Evolutionary conservation across 2,888 invertebrate genomes (phyloP).

Genomic region (Scrobipalpa atriplicella): DNA sequence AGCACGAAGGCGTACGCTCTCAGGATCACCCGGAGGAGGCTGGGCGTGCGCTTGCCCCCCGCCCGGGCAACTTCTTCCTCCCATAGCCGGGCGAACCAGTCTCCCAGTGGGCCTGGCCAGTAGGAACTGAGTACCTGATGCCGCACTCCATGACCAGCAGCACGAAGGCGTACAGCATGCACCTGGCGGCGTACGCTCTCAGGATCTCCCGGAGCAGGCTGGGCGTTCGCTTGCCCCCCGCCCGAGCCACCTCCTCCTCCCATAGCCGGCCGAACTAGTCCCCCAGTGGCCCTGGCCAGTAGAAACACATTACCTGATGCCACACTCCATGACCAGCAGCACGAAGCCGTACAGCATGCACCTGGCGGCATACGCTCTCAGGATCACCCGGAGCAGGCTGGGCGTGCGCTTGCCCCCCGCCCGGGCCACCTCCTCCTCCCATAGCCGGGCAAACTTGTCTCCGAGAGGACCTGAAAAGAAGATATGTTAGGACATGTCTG

Average conservation of each 20-base stretch:
- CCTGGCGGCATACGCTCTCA: conserved; percentile 83
- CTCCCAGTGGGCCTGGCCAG: conserved; percentile 71
- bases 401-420: conserved; percentile 77
- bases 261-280: conserved; percentile 78
- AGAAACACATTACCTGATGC: conserved; percentile 75
- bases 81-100: conserved; percentile 79
- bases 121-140: neutral
- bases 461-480: conserved; percentile 67
- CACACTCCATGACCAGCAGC: conserved; percentile 83
- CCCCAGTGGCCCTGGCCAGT: conserved; percentile 52
- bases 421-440: conserved; percentile 76
- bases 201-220: conserved; percentile 80
- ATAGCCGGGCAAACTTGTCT: conserved; percentile 75
- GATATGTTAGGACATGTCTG: neutral
- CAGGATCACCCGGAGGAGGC: conserved; percentile 78
- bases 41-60: conserved; percentile 76
- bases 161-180: conserved; percentile 66
- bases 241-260: conserved; percentile 75
- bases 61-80: conserved; percentile 73
- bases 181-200: conserved; percentile 73
- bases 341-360: conserved; percentile 83
- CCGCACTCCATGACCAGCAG: conserved; percentile 83
- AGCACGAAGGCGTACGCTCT: conserved; percentile 84
- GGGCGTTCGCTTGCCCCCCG: conserved; percentile 75
- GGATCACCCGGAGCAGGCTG: conserved; percentile 78